Percentiles rank a stretch among this genome's conserved stretches.
These are phyloP conservation scores for Drymodes brunneopygia DNA, from an alignment of 2,113 vertebrate genomes.

Conservation along the genomic window DNA sequence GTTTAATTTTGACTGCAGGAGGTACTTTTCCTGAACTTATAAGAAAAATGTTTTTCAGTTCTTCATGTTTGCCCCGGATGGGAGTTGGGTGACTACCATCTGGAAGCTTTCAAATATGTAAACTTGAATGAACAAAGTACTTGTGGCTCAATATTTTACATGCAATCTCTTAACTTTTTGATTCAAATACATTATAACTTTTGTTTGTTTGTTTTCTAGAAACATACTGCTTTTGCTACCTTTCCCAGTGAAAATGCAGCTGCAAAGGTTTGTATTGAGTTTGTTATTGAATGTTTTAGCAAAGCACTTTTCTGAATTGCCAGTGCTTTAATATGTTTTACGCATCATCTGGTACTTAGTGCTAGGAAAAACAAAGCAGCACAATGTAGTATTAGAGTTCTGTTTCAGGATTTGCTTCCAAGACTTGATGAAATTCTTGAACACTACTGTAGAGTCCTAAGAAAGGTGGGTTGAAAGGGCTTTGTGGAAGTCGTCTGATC, in stretches of 20 bases:
- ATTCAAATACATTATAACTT: neutral
- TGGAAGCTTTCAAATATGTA: neutral
- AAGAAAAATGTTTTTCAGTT: neutral
- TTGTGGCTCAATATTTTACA: neutral
- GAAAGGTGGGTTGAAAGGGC: neutral
- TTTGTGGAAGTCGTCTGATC: neutral
- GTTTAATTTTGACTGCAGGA: neutral
- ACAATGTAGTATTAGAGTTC: neutral
- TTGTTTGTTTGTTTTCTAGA: constrained; percentile 74
- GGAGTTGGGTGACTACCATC: neutral
- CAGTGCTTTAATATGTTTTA: neutral
- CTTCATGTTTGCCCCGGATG: accelerated
- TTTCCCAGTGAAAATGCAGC: constrained; percentile 86
- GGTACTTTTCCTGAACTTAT: neutral
- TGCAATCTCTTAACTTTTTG: neutral
- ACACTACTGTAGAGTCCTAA: neutral
- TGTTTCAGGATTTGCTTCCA: neutral
- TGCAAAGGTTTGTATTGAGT: constrained; percentile 75
- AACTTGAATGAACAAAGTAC: neutral
- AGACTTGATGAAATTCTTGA: neutral
- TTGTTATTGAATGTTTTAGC: neutral
- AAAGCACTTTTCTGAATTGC: neutral
- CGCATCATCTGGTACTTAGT: accelerated
- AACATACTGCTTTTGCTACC: constrained; percentile 90
- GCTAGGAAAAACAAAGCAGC: neutral